A percentile compares a stretch with the other conserved stretches of the same genome.
phyloP scores from a whole-genome alignment of 2,888 invertebrate genomes.

The Thymelicus lineola region DNA sequence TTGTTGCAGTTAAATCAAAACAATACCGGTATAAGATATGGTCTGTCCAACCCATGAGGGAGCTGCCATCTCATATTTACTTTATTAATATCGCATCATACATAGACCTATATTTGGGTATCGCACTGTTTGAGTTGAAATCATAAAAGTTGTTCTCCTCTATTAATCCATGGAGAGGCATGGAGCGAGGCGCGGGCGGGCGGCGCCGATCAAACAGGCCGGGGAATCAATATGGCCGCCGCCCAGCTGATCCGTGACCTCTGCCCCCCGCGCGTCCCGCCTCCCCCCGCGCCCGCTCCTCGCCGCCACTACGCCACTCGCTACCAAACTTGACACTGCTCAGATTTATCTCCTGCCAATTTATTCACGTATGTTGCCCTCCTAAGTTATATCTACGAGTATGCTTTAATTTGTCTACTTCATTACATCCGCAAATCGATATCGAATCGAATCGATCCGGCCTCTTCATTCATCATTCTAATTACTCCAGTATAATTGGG shows the following conservation, averaged over 20 bases:
- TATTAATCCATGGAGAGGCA: conserved; percentile 73
- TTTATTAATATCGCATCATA: conserved; percentile 34
- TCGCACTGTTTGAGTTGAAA: conserved; percentile 78
- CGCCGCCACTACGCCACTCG: conserved; percentile 54
- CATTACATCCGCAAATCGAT: conserved; percentile 11
- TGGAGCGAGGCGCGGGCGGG: conserved; percentile 61
- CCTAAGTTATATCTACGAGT: conserved; percentile 2
- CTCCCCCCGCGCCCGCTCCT: conserved; percentile 45
- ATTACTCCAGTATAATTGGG: conserved; percentile 31
- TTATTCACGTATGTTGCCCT: conserved; percentile 42
- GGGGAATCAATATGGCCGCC: conserved; percentile 85
- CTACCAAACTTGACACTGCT: conserved; percentile 71
- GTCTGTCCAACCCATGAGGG: neutral
- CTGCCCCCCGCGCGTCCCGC: conserved; percentile 64
- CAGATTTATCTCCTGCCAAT: conserved; percentile 58
- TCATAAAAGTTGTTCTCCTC: conserved; percentile 84
- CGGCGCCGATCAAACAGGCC: conserved; percentile 83
- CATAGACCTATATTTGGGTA: conserved; percentile 42
- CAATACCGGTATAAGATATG: too few species aligned
- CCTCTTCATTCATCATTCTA: conserved; percentile 27
- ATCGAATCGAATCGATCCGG: conserved; percentile 20
- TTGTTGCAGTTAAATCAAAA: too few species aligned
- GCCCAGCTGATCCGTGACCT: conserved; percentile 84
- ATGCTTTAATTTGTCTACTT: conserved; percentile 11
- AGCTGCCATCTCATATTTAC: conserved; percentile 32